Evolutionary conservation across 2,797 vertebrate genomes (phyloP), one percentile per base, ranked within the genome.

Genomic region (Sebastolobus alascanus): DNA sequence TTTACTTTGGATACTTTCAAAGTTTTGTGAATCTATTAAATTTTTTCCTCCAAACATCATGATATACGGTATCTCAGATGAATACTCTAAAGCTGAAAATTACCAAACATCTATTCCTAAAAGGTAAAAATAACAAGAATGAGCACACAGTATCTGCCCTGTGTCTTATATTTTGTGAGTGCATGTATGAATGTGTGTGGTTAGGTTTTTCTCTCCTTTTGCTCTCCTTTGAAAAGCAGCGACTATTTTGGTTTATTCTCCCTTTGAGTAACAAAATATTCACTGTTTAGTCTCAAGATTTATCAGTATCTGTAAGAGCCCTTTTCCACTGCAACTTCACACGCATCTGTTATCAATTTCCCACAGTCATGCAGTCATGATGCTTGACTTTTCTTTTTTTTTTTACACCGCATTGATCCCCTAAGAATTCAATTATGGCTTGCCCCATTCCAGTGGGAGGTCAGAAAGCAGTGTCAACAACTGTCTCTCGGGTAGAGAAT

Each of bases 371-470:
- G 18, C 77, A 22, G 31, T 65, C 56, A 52, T 16, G 64, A 77
- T 60, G 13, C 52, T 73, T 65, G 60, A 72, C 66, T 43, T 40
- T 70, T 65, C 29, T 68, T 22, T 50, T 58, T 64, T 77, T 70
- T 78, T 59, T 38, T 6, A 38, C 65, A 29, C 31, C 20, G 31
- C 66, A 86, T 74, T 89, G 71, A 88, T 78, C 54, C 40, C 55
- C 7, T 67, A 67, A 73, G 54, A 84, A 84, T 83, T 87, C 69
- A 87, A 78, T 77, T 77, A 83, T 61, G 27, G 31, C 60, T 63
- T 72, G 61, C 14, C 50, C 60, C 63, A 27, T 38, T 68, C 72
- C 55, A 82, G 65, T 40, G 58, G 59, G 63, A 82, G 77, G 64
- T 77, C 67, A 82, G 54, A 68, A 80, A 69, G 18, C 25, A 70